phyloP scores from a whole-genome alignment of 2,113 vertebrate genomes.

The Setophaga coronata region DNA sequence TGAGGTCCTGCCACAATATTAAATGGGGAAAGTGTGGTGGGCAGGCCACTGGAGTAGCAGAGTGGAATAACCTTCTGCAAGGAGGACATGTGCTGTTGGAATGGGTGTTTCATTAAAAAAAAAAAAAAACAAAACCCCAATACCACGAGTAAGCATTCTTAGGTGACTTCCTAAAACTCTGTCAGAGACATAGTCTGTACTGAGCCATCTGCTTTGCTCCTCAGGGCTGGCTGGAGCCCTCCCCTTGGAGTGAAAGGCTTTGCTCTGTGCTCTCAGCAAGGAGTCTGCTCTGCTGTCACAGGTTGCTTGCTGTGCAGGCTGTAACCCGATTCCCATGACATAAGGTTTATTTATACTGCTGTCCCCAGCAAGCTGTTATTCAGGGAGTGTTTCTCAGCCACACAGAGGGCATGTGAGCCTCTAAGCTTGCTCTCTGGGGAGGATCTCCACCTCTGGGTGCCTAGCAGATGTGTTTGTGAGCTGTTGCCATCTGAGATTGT shows the following conservation, averaged over 20 bases:
- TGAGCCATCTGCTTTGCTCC: background rate
- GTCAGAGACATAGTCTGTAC: background rate
- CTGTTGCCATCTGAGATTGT: background rate
- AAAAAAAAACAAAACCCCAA: rapidly evolving
- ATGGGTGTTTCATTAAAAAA: background rate
- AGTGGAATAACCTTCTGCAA: background rate
- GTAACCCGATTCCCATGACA: slow-evolving; percentile 12
- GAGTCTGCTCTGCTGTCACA: background rate
- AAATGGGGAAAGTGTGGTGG: background rate
- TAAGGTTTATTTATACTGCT: background rate
- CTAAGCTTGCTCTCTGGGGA: background rate
- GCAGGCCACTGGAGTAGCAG: background rate
- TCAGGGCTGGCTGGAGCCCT: background rate
- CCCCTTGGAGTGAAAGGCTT: background rate
- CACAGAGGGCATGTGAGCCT: background rate
- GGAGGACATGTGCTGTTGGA: background rate
- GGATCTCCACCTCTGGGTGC: background rate
- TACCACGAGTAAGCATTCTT: background rate
- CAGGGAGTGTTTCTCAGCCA: background rate
- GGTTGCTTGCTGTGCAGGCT: background rate
- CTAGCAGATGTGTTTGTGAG: background rate
- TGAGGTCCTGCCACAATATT: background rate
- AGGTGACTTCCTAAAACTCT: background rate
- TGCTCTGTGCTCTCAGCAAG: background rate
- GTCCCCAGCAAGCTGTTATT: background rate